These are phyloP conservation scores for Anomalospiza imberbis DNA, from an alignment of 2,797 vertebrate species.

Conservation along the genomic window DNA sequence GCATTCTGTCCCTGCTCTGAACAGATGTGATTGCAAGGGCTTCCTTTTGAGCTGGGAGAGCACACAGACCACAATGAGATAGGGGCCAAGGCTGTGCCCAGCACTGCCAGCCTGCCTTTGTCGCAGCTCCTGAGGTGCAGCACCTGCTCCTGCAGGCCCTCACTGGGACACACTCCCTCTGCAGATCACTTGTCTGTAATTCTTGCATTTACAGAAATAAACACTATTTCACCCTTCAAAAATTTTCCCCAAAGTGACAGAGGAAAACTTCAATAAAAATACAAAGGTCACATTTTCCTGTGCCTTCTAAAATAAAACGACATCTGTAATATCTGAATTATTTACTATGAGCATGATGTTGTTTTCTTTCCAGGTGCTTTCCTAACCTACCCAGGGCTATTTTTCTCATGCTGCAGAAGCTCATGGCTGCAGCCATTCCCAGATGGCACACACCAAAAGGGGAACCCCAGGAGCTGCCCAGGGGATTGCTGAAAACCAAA, in stretches of 20 bases:
- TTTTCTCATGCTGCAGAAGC: neutral
- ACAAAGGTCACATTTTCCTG: neutral
- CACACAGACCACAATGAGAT: accelerated
- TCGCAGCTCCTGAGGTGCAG: neutral
- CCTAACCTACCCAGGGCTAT: neutral
- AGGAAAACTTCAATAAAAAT: neutral
- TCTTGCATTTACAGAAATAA: neutral
- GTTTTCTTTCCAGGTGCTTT: neutral
- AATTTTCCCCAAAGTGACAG: neutral
- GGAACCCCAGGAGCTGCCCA: neutral
- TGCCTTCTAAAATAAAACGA: neutral
- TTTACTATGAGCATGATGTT: neutral
- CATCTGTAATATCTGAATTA: neutral
- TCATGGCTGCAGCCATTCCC: neutral
- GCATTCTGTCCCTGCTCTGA: neutral
- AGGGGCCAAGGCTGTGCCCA: neutral
- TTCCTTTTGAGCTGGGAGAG: neutral
- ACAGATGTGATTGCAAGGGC: neutral
- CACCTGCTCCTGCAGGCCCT: neutral
- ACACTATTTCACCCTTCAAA: neutral
- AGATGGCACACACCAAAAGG: neutral
- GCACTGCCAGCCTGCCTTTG: neutral
- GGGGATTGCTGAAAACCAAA: neutral
- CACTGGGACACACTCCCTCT: neutral
- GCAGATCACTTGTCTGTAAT: neutral